Base-by-base conservation (phyloP, 2,888 invertebrate genomes). In the Drosophila merina region DNA sequence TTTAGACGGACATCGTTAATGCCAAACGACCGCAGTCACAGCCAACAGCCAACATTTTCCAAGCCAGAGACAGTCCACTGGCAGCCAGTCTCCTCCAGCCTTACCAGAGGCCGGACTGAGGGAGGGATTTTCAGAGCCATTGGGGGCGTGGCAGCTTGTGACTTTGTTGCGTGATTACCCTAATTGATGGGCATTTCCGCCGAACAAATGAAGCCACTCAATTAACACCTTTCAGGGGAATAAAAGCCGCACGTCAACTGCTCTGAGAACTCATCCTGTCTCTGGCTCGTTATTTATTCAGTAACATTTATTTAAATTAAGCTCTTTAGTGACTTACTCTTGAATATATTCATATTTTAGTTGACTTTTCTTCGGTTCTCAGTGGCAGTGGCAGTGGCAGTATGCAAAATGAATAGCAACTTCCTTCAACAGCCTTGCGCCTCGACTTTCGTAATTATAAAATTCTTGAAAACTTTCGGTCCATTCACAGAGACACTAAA, bases 81-180 rank as follows among this genome's bases (percentile, higher is more conserved):
- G 14, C 14, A 14, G 14, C 14, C 12, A n/a, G 12, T 12, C 45
- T 45, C 45, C 45, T 45, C 45, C 45, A 2, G 5, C 4, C 14
- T 14, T 14, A 1, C 25, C 25, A 12, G 14, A 12, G 8, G 28
- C 6, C 47, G 25, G 5, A 14, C 14, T 14, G 14, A 14, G 14
- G 14, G 14, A 14, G 14, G 14, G 14, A 14, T 14, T 14, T 14
- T 14, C 14, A 14, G 14, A 14, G 38, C 28, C 28, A 9, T 14
- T 28, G 33, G 49, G 81, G 87, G 85, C 87, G 80, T 75, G 78
- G 82, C 84, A 51, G 55, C 51, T 45, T 86, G 84, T 80, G 84
- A 86, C 88, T 84, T 84, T 84, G 88, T 85, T 85, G 84, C 84
- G 84, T 85, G 88, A 85, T 85, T 85, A 85, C 81, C 88, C 80